Percentiles rank a stretch among this genome's conserved stretches.
phyloP scores from a whole-genome alignment of 2,113 vertebrate genomes.

The Perca flavescens region DNA sequence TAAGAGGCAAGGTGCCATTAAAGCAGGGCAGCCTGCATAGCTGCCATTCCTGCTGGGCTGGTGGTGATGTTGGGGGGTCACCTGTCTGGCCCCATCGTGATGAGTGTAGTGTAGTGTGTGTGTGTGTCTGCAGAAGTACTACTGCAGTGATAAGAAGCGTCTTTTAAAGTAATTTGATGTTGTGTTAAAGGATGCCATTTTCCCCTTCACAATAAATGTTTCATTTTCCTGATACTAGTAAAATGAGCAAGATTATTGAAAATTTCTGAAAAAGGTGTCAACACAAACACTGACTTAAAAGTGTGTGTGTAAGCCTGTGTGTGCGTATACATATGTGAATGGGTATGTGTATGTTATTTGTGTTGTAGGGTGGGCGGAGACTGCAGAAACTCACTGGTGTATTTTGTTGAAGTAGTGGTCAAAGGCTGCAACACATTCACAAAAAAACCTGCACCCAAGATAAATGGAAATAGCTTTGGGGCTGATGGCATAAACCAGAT shows the following conservation, averaged over 20 bases:
- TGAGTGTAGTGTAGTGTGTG: background rate
- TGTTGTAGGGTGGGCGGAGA: slow-evolving; percentile 21
- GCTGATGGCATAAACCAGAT: slow-evolving; percentile 67
- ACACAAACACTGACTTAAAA: background rate
- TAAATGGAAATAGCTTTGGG: slow-evolving; percentile 68
- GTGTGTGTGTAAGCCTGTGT: background rate
- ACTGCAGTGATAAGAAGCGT: background rate
- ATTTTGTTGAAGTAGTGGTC: slow-evolving; percentile 65
- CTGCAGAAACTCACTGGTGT: slow-evolving; percentile 54
- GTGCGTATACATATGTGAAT: background rate
- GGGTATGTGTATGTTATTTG: slow-evolving; percentile 34
- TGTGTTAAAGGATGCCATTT: background rate
- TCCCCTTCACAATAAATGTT: background rate
- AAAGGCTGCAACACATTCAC: slow-evolving; percentile 52
- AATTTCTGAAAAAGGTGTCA: background rate
- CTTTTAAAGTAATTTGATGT: no score
- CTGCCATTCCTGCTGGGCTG: slow-evolving; percentile 72
- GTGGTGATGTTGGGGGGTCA: slow-evolving; percentile 59
- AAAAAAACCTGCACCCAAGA: slow-evolving; percentile 32
- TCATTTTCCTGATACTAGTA: fast-evolving
- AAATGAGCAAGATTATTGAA: background rate
- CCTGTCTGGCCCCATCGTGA: slow-evolving; percentile 34
- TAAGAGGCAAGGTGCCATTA: slow-evolving; percentile 75
- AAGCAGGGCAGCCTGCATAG: slow-evolving; percentile 67
- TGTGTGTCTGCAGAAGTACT: background rate